Conservation (phyloP, 2,797 vertebrate genomes). For the Urocyon cinereoargenteus region DNA sequence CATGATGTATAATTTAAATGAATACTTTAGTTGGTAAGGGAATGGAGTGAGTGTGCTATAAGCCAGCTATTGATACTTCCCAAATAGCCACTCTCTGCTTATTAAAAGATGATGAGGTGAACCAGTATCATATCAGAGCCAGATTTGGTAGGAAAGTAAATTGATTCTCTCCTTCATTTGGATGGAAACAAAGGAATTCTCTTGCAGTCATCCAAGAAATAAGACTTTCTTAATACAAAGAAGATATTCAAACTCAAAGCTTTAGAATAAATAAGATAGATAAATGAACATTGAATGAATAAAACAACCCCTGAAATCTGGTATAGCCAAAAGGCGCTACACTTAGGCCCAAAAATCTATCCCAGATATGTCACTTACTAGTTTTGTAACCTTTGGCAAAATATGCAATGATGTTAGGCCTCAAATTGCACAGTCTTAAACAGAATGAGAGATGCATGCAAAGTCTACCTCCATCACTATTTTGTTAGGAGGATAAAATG, state of each 20-base stretch:
- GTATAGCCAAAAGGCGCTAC: not conserved
- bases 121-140: not conserved
- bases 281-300: not conserved
- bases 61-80: not conserved
- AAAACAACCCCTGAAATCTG: not conserved
- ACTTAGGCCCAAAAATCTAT: not conserved
- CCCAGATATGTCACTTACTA: not conserved
- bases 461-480: not conserved
- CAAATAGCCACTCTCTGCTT: not conserved
- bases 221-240: not conserved
- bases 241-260: not conserved
- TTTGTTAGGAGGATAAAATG: constrained; percentile 10
- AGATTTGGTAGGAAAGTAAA: not conserved
- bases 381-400: constrained; percentile 8
- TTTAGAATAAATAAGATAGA: constrained; percentile 32
- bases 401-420: not conserved
- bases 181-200: constrained; percentile 17
- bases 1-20: not conserved
- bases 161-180: constrained; percentile 10
- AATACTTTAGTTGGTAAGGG: not conserved
- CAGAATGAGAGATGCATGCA: not conserved
- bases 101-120: constrained; percentile 2
- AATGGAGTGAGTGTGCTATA: not conserved
- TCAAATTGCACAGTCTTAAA: not conserved
- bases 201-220: not conserved